Evolutionary conservation across 2,888 invertebrate species (phyloP).

Genomic region (Idaea straminata): DNA sequence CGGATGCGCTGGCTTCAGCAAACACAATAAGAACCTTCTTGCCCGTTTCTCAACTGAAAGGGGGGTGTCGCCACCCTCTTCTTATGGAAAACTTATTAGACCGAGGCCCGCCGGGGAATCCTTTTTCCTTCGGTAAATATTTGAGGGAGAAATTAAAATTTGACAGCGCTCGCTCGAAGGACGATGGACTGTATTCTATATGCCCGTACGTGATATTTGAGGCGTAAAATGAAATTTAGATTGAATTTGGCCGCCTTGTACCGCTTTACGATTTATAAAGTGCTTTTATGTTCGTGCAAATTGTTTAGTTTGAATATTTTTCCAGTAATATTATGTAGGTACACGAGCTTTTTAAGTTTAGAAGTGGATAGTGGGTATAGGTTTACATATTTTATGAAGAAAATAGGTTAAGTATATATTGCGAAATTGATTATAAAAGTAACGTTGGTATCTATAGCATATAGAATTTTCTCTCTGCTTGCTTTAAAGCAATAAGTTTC

Average conservation of each 20-base stretch:
- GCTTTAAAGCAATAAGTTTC: no score
- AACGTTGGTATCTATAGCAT: no score
- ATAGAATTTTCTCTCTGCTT: no score
- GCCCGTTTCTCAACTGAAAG: constrained; percentile 31
- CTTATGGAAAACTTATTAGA: constrained; percentile 81
- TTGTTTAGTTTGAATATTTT: constrained; percentile 31
- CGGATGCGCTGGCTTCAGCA: constrained; percentile 79
- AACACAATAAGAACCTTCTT: constrained; percentile 78
- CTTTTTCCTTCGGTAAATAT: constrained; percentile 80
- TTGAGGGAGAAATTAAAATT: constrained; percentile 81
- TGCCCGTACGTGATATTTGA: constrained; percentile 74
- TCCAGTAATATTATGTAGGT: constrained; percentile 1
- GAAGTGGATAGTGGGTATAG: neutral
- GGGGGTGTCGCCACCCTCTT: constrained; percentile 43
- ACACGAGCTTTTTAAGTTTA: constrained; percentile 2
- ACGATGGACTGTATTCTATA: constrained; percentile 66
- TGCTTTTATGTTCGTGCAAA: constrained; percentile 33
- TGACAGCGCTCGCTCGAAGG: constrained; percentile 73
- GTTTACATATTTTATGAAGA: neutral
- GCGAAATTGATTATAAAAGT: no score
- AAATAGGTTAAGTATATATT: neutral
- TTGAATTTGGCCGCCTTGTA: constrained; percentile 70
- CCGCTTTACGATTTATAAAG: constrained; percentile 41
- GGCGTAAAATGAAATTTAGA: constrained; percentile 79
- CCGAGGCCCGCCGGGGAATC: constrained; percentile 77